phyloP scores from a whole-genome alignment of 2,888 invertebrate genomes.

The Drosophila niveifrons region DNA sequence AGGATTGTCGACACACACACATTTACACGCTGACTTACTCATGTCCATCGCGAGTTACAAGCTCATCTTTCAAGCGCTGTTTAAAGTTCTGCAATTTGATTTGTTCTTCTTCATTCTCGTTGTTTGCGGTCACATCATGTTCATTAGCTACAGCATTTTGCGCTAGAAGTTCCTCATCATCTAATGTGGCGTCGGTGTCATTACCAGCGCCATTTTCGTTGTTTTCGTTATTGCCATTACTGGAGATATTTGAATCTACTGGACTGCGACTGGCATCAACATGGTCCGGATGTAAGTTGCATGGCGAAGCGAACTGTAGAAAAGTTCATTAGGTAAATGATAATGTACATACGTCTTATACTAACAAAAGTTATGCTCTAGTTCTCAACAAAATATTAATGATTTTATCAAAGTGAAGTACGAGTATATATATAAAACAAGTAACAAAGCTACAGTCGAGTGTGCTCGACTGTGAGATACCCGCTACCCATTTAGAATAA shows the following conservation, averaged over 20 bases:
- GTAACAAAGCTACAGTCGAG: too few relatives aligned
- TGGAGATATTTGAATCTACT: slow-evolving; percentile 48
- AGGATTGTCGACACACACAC: neutral
- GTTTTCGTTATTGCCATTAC: slow-evolving; percentile 44
- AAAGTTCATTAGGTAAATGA: neutral
- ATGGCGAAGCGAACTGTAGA: slow-evolving; percentile 79
- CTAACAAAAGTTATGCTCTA: too few relatives aligned
- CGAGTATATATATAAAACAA: too few relatives aligned
- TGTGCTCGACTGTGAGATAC: too few relatives aligned
- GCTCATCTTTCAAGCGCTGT: slow-evolving; percentile 92
- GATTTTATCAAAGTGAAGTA: too few relatives aligned
- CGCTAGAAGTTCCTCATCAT: slow-evolving; percentile 80
- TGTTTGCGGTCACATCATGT: slow-evolving; percentile 42
- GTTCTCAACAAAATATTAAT: too few relatives aligned
- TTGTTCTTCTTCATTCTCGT: slow-evolving; percentile 84
- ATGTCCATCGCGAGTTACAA: slow-evolving; percentile 93
- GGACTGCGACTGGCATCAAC: slow-evolving; percentile 54
- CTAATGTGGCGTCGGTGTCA: slow-evolving; percentile 69
- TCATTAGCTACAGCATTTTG: slow-evolving; percentile 65
- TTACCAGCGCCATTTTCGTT: slow-evolving; percentile 45
- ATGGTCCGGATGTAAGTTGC: slow-evolving; percentile 59
- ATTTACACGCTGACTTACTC: slow-evolving; percentile 86
- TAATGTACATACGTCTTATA: neutral
- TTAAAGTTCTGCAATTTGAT: slow-evolving; percentile 90
- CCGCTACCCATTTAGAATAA: neutral